Evolutionary conservation across 2,113 vertebrate genomes (phyloP).

Genomic region (Lophius piscatorius): DNA sequence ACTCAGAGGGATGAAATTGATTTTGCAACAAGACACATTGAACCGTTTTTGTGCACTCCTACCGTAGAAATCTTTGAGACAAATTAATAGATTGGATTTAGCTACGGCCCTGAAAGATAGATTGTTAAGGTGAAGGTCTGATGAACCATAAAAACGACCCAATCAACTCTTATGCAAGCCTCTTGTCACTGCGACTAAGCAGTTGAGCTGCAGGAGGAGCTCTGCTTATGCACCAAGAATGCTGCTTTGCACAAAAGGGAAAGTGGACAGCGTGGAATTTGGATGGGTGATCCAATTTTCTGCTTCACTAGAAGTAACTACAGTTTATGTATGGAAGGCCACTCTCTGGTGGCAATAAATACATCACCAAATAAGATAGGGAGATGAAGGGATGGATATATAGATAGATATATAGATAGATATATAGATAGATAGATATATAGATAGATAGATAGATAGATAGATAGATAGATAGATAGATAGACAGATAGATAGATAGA

Average conservation of each 20-base stretch:
- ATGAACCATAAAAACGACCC: conserved; percentile 36
- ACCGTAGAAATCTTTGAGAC: conserved; percentile 32
- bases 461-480: conserved; percentile 10
- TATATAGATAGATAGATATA: conserved; percentile 5
- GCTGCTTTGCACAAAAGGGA: conserved; percentile 18
- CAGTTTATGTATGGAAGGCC: conserved; percentile 8
- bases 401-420: conserved; percentile 13
- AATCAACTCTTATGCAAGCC: conserved; percentile 26
- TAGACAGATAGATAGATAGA: conserved; percentile 17
- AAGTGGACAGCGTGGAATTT: conserved; percentile 40
- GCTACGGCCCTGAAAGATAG: conserved; percentile 11
- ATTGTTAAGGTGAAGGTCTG: conserved; percentile 29
- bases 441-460: conserved; percentile 19
- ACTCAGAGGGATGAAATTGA: conserved; percentile 46
- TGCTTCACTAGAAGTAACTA: conserved; percentile 54
- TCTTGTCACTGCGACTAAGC: conserved; percentile 39
- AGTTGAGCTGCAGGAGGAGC: conserved; percentile 8
- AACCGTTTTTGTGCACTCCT: conserved; percentile 10
- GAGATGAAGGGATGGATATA: conserved; percentile 11
- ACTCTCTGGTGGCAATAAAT: conserved; percentile 19
- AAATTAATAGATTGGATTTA: conserved; percentile 49
- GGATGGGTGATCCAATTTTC: conserved; percentile 51
- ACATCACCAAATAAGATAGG: not conserved
- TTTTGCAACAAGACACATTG: conserved; percentile 33
- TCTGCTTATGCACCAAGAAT: conserved; percentile 21